Conservation (phyloP, 2,113 vertebrate species). For the Onychostruthus taczanowskii region DNA sequence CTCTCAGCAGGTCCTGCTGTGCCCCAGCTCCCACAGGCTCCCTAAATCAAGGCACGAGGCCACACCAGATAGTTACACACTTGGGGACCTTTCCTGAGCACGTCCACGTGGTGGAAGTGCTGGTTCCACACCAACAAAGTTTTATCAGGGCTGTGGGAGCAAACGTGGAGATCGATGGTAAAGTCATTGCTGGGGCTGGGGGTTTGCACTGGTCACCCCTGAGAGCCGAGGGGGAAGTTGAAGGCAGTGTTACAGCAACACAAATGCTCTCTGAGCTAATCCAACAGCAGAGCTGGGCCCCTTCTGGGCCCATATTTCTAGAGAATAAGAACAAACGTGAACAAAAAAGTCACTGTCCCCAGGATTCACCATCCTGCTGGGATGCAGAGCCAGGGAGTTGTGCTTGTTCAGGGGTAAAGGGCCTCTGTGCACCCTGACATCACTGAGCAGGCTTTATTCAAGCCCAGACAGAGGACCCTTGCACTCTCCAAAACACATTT, state of each 20-base stretch:
- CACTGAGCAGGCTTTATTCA: rapidly evolving
- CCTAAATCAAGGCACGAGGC: background rate
- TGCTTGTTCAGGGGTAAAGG: background rate
- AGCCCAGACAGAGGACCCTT: background rate
- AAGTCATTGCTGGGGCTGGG: background rate
- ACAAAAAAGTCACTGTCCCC: rapidly evolving
- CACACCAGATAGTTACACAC: rapidly evolving
- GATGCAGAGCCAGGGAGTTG: background rate
- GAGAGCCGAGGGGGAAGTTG: background rate
- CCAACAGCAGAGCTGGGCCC: background rate
- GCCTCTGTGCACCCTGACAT: background rate
- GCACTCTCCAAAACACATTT: background rate
- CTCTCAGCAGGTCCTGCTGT: background rate
- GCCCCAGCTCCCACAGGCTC: background rate
- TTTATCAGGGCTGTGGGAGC: background rate
- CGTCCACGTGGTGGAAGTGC: rapidly evolving
- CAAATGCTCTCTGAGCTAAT: background rate
- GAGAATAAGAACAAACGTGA: rapidly evolving
- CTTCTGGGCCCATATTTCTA: background rate
- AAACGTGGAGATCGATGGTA: rapidly evolving
- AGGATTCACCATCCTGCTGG: background rate
- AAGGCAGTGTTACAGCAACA: background rate
- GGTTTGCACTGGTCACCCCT: background rate
- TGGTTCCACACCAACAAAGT: background rate
- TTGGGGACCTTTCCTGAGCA: background rate